Base-by-base conservation (phyloP, 2,888 invertebrate genomes). In the Ischnura elegans region DNA sequence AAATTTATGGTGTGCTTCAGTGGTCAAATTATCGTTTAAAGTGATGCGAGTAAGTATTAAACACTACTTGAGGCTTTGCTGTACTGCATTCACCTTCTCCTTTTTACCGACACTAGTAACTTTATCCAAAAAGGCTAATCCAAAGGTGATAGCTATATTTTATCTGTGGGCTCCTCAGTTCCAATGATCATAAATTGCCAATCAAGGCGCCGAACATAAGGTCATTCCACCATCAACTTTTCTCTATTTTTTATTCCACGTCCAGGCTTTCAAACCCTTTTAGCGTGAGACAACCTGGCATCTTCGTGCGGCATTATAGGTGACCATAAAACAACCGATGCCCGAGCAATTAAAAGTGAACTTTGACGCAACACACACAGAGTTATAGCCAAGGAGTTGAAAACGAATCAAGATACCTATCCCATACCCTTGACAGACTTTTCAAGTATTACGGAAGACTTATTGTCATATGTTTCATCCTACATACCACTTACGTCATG, bases 271-370 rank as follows among this genome's bases (percentile, higher is more conserved):
- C 13, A 16, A 76, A 13, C 76, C 76, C 29, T 76, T 61, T 76
- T 36, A 36, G 76, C 36, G 76, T 29, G 76, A 76, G 76, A 76
- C 76, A 76, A 76, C 76, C 76, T 76, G 76, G 76, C 76, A 76
- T 76, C 76, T 76, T n/a, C 76, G n/a, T 36, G 21, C 29, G 36
- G 36, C 76, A 76, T 76, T 36, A 76, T 76, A 29, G 29, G 29
- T 36, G 36, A 3, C 76, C 76, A 76, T 76, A 76, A 76, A 76
- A 36, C 36, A 76, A 76, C 36, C 10, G 76, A 76, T 76, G 76
- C 76, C 36, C 36, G 76, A 36, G 76, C 76, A 36, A 76, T 76
- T 76, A 76, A 76, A 51, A 76, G 36, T 29, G 76, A 76, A 76
- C 29, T 13, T 29, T 76, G 29, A 76, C 29, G 76, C 76, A 36